Percentiles rank a stretch among this genome's conserved stretches.
phyloP scores from a whole-genome alignment of 2,888 invertebrate species.

The Mythimna pallens region DNA sequence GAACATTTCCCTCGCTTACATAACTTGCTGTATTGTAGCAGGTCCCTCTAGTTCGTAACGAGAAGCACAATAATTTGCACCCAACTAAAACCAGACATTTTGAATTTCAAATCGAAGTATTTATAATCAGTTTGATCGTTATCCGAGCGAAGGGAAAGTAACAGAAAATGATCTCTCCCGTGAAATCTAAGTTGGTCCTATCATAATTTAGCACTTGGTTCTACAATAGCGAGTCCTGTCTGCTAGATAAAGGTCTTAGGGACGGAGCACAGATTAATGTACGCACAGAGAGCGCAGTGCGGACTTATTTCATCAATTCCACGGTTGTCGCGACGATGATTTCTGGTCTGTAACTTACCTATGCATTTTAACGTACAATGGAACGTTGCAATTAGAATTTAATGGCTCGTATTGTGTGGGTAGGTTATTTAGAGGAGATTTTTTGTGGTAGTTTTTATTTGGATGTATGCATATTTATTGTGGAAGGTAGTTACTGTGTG shows the following conservation, averaged over 20 bases:
- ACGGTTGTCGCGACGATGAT: constrained; percentile 69
- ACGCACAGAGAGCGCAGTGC: constrained; percentile 62
- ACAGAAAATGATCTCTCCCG: constrained; percentile 75
- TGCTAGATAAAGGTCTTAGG: constrained; percentile 79
- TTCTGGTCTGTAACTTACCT: constrained; percentile 72
- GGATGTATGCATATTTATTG: constrained; percentile 1
- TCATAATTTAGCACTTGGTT: constrained; percentile 85
- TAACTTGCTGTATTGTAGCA: constrained; percentile 57
- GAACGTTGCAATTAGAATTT: constrained; percentile 60
- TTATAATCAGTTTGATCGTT: constrained; percentile 79
- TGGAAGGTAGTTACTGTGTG: constrained; percentile 22
- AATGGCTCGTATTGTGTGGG: constrained; percentile 51
- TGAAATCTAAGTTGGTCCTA: constrained; percentile 81
- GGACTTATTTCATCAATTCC: constrained; percentile 74
- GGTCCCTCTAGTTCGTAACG: constrained; percentile 60
- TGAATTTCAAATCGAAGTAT: constrained; percentile 83
- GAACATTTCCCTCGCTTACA: constrained; percentile 50
- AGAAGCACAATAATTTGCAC: constrained; percentile 71
- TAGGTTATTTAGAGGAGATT: constrained; percentile 50
- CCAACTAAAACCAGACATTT: constrained; percentile 73
- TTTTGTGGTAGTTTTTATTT: constrained; percentile 45
- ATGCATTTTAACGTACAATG: constrained; percentile 72
- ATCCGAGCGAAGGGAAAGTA: constrained; percentile 74
- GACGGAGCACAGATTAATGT: constrained; percentile 69
- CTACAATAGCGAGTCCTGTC: constrained; percentile 81